Evolutionary conservation across 2,797 vertebrate species (phyloP).

Genomic region (Phoxinus dragarum): DNA sequence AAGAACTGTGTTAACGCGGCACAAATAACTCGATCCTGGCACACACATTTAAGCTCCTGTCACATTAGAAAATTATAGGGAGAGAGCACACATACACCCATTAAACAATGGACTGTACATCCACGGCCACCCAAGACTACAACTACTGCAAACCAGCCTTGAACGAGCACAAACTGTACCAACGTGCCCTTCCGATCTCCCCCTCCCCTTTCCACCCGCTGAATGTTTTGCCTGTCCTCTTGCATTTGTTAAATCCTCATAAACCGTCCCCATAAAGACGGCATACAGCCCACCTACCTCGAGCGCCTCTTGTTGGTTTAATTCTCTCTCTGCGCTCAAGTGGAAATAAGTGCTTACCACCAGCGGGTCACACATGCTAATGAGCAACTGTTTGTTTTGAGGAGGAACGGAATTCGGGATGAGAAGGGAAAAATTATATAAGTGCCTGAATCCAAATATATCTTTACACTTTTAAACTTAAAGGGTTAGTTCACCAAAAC

Average conservation of each 20-base stretch:
- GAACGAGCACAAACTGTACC: slow-evolving; percentile 77
- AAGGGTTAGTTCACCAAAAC: background rate
- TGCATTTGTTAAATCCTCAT: slow-evolving; percentile 79
- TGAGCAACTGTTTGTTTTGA: slow-evolving; percentile 80
- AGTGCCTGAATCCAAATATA: background rate
- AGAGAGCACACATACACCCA: slow-evolving; percentile 61
- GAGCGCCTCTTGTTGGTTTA: slow-evolving; percentile 73
- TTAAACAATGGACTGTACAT: slow-evolving; percentile 73
- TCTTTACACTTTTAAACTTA: background rate
- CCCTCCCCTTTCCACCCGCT: slow-evolving; percentile 65
- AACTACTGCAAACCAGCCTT: slow-evolving; percentile 72
- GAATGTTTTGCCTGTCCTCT: slow-evolving; percentile 81
- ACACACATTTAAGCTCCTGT: slow-evolving; percentile 67
- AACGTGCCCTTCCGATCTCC: slow-evolving; percentile 66
- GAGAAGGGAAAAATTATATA: slow-evolving; percentile 27
- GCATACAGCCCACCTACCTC: slow-evolving; percentile 80
- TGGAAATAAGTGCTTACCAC: slow-evolving; percentile 81
- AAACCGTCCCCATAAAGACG: slow-evolving; percentile 74
- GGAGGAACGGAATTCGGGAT: slow-evolving; percentile 71
- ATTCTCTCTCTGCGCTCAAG: slow-evolving; percentile 78
- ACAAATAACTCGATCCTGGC: slow-evolving; percentile 79
- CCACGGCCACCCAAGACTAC: slow-evolving; percentile 78
- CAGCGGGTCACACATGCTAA: slow-evolving; percentile 80
- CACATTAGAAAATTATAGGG: slow-evolving; percentile 75
- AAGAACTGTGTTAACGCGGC: slow-evolving; percentile 73